Conservation (phyloP, 2,113 vertebrate genomes). For the Pleuronectes platessa region DNA sequence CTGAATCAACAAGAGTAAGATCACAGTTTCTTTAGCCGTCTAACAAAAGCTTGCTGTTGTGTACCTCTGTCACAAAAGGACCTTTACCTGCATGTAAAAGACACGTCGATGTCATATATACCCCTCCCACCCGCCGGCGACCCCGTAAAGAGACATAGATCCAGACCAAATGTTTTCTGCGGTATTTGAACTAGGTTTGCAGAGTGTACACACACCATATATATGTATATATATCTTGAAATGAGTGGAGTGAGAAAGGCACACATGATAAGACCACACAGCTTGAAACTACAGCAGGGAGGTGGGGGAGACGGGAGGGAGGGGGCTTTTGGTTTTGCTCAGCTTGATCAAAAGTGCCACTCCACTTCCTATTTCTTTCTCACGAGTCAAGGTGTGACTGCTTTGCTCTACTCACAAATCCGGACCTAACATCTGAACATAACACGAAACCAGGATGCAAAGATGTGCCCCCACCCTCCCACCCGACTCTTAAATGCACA, state of each 20-base stretch:
- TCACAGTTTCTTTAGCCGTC: slow-evolving; percentile 79
- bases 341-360: slow-evolving; percentile 77
- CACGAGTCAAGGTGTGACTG: neutral
- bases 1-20: slow-evolving; percentile 78
- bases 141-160: slow-evolving; percentile 49
- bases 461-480: neutral
- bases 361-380: slow-evolving; percentile 23
- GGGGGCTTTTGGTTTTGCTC: slow-evolving; percentile 80
- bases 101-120: slow-evolving; percentile 47
- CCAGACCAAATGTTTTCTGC: slow-evolving; percentile 59
- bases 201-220: slow-evolving; percentile 79
- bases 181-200: slow-evolving; percentile 69
- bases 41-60: slow-evolving; percentile 51
- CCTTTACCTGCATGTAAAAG: slow-evolving; percentile 48
- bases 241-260: slow-evolving; percentile 83
- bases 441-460: slow-evolving; percentile 10
- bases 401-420: neutral
- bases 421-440: neutral
- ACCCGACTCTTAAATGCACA: slow-evolving; percentile 15
- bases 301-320: neutral
- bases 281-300: slow-evolving; percentile 62
- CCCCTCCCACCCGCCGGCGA: neutral
- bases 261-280: slow-evolving; percentile 85
- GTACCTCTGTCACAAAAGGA: slow-evolving; percentile 58
- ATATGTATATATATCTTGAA: slow-evolving; percentile 46